Conservation (phyloP, 2,113 vertebrate species). For the Oenanthe melanoleuca region DNA sequence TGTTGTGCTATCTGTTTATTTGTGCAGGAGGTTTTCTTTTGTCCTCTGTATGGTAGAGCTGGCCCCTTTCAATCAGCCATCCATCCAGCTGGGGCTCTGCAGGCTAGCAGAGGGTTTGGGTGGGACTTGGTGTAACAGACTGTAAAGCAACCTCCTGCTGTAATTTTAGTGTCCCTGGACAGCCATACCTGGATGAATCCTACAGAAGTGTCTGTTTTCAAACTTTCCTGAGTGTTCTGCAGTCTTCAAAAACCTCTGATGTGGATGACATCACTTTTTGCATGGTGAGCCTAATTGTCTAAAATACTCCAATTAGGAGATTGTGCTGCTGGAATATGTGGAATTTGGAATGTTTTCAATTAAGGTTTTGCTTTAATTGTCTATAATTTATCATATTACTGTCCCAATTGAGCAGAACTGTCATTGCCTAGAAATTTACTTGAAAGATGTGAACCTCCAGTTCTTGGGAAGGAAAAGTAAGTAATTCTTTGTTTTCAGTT, state of each 20-base stretch:
- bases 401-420: neutral
- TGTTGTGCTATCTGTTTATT: neutral
- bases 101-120: neutral
- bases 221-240: slow-evolving; percentile 85
- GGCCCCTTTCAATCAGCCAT: neutral
- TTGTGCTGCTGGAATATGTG: neutral
- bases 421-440: neutral
- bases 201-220: slow-evolving; percentile 86
- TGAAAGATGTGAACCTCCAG: neutral
- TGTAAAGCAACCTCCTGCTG: neutral
- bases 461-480: neutral
- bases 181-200: slow-evolving; percentile 86
- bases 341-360: neutral
- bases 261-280: slow-evolving; percentile 89
- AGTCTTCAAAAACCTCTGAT: slow-evolving; percentile 78
- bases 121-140: neutral
- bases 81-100: neutral
- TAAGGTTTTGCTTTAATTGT: neutral
- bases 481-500: slow-evolving; percentile 73
- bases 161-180: slow-evolving; percentile 84
- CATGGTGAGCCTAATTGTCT: slow-evolving; percentile 66
- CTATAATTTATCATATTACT: neutral
- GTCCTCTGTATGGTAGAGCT: neutral
- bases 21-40: neutral
- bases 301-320: neutral